A percentile compares a stretch with the other conserved stretches of the same genome.
These are phyloP conservation scores for Lepilemur septentrionalis DNA, from an alignment of 2,797 vertebrate species.

Conservation along the genomic window DNA sequence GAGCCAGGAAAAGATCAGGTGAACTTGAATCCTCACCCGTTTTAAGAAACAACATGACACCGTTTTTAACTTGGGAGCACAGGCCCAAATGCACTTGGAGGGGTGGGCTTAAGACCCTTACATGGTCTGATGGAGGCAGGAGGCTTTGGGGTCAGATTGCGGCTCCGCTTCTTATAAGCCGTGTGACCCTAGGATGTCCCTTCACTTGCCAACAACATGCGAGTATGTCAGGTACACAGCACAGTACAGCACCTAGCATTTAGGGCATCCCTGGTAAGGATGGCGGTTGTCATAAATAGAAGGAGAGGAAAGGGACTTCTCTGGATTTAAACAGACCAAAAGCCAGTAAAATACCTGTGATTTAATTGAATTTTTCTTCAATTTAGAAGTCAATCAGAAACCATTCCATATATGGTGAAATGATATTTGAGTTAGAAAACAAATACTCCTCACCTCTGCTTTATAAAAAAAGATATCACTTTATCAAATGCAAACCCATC, in stretches of 20 bases:
- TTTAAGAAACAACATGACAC: neutral
- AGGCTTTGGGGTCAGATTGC: neutral
- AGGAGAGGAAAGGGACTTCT: neutral
- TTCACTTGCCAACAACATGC: neutral
- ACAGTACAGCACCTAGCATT: rapidly evolving
- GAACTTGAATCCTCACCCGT: neutral
- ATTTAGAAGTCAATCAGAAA: neutral
- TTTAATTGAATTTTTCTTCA: neutral
- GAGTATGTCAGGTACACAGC: rapidly evolving
- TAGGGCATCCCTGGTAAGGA: neutral
- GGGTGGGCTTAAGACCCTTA: neutral
- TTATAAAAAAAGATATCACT: neutral
- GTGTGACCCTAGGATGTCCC: rapidly evolving
- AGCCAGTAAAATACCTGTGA: neutral
- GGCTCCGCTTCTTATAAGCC: neutral
- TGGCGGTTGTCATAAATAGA: neutral
- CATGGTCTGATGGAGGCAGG: neutral
- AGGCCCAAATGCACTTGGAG: neutral
- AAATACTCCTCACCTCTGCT: neutral
- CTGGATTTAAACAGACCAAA: neutral
- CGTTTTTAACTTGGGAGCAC: neutral
- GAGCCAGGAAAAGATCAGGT: neutral
- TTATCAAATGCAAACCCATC: neutral
- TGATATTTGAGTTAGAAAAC: neutral
- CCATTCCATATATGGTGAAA: neutral